Conservation (phyloP, 2,888 invertebrate genomes). For the Netelia virgata region DNA sequence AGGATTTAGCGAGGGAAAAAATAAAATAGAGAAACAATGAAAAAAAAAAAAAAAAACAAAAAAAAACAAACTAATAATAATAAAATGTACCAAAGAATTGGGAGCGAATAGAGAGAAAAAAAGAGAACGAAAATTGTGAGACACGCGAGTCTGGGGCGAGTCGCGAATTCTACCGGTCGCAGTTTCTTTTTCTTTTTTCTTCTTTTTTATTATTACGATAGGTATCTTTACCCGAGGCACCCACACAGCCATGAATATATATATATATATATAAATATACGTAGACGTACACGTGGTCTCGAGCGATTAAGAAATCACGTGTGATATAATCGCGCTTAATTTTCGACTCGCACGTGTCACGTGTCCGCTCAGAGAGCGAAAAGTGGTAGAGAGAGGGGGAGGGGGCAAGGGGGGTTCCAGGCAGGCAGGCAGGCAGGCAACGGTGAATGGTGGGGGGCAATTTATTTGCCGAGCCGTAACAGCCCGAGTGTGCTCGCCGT, state of each 20-base stretch:
- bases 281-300: neutral
- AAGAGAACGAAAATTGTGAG: slow-evolving; percentile 1
- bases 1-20: neutral
- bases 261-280: slow-evolving; percentile 15
- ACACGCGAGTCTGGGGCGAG: slow-evolving; percentile 40
- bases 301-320: slow-evolving; percentile 66
- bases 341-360: slow-evolving; percentile 58
- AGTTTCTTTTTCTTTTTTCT: slow-evolving; percentile 7
- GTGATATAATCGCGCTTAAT: slow-evolving; percentile 63
- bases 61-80: slow-evolving; percentile 1
- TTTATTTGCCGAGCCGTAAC: slow-evolving; percentile 25
- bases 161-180: slow-evolving; percentile 40
- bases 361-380: slow-evolving; percentile 2
- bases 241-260: slow-evolving; percentile 16
- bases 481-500: neutral
- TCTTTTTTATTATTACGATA: slow-evolving; percentile 16
- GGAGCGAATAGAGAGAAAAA: slow-evolving; percentile 4
- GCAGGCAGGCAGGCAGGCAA: neutral
- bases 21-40: no score
- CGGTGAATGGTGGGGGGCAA: slow-evolving; percentile 23
- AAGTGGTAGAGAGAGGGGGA: slow-evolving; percentile 8
- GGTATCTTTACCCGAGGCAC: neutral
- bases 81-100: neutral
- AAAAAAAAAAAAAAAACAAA: slow-evolving; percentile 15
- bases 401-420: slow-evolving; percentile 9